Evolutionary conservation across 2,797 vertebrate genomes (phyloP).

Genomic region (Hemitrygon akajei): DNA sequence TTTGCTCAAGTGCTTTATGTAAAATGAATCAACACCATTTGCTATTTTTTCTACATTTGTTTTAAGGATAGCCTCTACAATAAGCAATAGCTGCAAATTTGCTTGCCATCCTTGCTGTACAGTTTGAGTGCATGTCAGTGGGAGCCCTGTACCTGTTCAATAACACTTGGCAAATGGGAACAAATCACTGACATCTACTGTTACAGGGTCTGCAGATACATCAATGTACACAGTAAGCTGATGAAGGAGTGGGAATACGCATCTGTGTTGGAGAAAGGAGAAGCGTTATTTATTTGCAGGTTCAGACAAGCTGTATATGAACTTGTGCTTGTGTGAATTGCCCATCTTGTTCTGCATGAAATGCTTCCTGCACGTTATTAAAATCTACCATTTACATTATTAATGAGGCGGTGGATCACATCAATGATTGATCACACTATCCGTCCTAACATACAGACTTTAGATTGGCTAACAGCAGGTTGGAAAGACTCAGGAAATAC

Average conservation of each 20-base stretch:
- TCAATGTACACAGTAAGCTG: not conserved
- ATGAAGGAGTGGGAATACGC: not conserved
- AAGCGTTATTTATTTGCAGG: not conserved
- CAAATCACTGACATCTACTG: constrained; percentile 19
- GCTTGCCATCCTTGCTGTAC: not conserved
- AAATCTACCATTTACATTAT: not conserved
- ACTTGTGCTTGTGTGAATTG: not conserved
- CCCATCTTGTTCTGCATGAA: not conserved
- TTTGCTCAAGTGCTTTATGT: not conserved
- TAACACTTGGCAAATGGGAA: not conserved
- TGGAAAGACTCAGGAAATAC: not conserved
- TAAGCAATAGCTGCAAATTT: not conserved
- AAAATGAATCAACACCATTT: not conserved
- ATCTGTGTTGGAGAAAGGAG: not conserved
- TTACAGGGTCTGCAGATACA: not conserved
- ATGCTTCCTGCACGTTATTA: not conserved
- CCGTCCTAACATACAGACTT: not conserved
- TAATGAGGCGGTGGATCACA: not conserved
- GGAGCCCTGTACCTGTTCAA: not conserved
- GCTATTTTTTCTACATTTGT: not conserved
- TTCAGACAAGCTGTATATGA: not conserved
- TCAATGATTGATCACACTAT: not conserved
- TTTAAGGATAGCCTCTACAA: not conserved
- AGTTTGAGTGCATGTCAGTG: not conserved
- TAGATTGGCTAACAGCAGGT: not conserved